Evolutionary conservation across 2,113 vertebrate genomes (phyloP).

Genomic region (Asarcornis scutulata): DNA sequence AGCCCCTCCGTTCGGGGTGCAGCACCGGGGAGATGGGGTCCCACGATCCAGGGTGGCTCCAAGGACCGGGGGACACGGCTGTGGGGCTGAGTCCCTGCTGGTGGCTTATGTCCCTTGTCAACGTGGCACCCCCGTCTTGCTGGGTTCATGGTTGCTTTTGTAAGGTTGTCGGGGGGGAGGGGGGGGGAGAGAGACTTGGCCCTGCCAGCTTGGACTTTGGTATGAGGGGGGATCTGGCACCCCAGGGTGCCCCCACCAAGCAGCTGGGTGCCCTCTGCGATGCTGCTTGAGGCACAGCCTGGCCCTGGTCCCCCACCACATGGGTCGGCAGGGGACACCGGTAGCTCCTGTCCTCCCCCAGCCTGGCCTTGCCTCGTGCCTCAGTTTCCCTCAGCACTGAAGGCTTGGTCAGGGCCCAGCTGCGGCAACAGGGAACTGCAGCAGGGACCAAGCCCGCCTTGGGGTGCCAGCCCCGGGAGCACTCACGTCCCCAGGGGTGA

Average conservation of each 20-base stretch:
- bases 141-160: background rate
- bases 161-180: background rate
- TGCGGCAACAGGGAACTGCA: rapidly evolving
- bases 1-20: background rate
- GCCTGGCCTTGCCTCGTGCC: background rate
- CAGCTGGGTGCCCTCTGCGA: no score
- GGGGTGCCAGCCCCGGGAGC: background rate
- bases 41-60: background rate
- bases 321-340: background rate
- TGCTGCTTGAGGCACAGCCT: background rate
- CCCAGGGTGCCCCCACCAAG: background rate
- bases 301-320: background rate
- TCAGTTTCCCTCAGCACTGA: background rate
- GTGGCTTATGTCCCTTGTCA: background rate
- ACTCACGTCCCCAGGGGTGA: background rate
- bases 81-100: background rate
- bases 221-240: background rate
- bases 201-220: background rate
- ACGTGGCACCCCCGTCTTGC: rapidly evolving
- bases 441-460: background rate
- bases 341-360: background rate
- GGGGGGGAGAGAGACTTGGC: background rate
- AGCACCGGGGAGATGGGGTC: background rate
- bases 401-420: rapidly evolving
- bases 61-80: background rate